Percentiles rank a stretch among this genome's conserved stretches.
Conservation (phyloP, 2,888 invertebrate species). For the Apodemia mormo region DNA sequence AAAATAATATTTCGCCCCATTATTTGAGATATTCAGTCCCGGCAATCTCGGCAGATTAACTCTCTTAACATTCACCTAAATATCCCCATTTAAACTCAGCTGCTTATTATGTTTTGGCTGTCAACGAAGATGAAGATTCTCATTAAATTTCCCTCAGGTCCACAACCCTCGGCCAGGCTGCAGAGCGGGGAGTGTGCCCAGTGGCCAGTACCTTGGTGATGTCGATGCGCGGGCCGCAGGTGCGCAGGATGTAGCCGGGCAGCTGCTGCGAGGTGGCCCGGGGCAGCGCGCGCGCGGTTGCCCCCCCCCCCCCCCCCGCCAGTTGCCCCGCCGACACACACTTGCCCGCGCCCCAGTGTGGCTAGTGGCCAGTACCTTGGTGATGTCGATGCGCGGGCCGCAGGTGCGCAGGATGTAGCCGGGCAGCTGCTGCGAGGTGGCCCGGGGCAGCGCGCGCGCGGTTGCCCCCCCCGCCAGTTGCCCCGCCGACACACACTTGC, state of each 20-base stretch:
- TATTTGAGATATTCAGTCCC: too few relatives aligned
- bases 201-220: constrained; percentile 57
- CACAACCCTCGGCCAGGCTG: constrained; percentile 51
- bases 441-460: constrained; percentile 46
- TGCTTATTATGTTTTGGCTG: too few relatives aligned
- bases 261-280: constrained; percentile 54
- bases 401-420: constrained; percentile 66
- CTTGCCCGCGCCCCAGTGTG: constrained; percentile 56
- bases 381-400: constrained; percentile 61
- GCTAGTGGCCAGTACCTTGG: constrained; percentile 48
- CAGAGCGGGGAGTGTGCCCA: not conserved
- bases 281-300: constrained; percentile 40
- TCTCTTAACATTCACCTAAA: too few relatives aligned
- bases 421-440: constrained; percentile 55
- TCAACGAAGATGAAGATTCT: too few relatives aligned
- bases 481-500: constrained; percentile 70
- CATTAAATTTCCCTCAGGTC: too few relatives aligned
- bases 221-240: constrained; percentile 55
- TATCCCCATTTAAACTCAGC: too few relatives aligned
- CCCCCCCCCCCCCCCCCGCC: constrained; percentile 35
- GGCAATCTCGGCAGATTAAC: too few relatives aligned
- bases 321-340: constrained; percentile 60
- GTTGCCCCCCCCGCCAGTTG: constrained; percentile 37
- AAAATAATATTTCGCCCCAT: too few relatives aligned
- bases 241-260: constrained; percentile 68